Base-by-base conservation (phyloP, 2,797 vertebrate species). In the Heteromormyrus szaboi region DNA sequence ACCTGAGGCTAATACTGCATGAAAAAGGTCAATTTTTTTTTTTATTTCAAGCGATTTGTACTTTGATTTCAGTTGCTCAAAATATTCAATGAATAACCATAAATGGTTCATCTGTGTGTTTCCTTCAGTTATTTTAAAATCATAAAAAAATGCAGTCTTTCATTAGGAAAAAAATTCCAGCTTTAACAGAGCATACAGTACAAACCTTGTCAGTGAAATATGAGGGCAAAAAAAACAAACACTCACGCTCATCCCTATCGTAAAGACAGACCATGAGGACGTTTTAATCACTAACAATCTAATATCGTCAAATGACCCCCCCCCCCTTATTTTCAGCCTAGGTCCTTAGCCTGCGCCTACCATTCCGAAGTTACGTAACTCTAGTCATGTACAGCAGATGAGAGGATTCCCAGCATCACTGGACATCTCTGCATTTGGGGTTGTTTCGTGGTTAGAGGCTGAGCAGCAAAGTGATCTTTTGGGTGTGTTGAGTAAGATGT, bases 321-420 rank as follows among this genome's bases (percentile, higher is more conserved):
- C 62, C 62, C 25, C 25, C 59, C 22, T 22, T 65, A 12, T 25
- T 29, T 65, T 83, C 90, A 92, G 89, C 88, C 91, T 92, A 92
- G 91, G 92, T 94, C 93, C 92, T 94, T 90, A 85, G 84, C 90
- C 88, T 7, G 92, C 93, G 92, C 90, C 90, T 94, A 89, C 90
- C 87, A 88, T 91, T 88, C 88, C 50, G 86, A 41, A 48, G 89
- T 88, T 91, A 92, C 93, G 91, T 95, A 93, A 95, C 94, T 93
- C 92, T 93, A 96, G 93, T 96, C 91, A 94, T 93, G 90, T 91
- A 90, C 90, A 93, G 90, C 91, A 91, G 92, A 93, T 95, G 95
- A 95, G 94, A 94, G 94, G 94, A 96, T 93, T 95, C 94, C 95
- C 93, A 93, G 94, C 91, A 90, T 95, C 94, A 94, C 94, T 95